Percentiles rank a stretch among this genome's conserved stretches.
Evolutionary conservation across 1,140 invertebrate species (phyloP).

Genomic region (Drosophila bipectinata): DNA sequence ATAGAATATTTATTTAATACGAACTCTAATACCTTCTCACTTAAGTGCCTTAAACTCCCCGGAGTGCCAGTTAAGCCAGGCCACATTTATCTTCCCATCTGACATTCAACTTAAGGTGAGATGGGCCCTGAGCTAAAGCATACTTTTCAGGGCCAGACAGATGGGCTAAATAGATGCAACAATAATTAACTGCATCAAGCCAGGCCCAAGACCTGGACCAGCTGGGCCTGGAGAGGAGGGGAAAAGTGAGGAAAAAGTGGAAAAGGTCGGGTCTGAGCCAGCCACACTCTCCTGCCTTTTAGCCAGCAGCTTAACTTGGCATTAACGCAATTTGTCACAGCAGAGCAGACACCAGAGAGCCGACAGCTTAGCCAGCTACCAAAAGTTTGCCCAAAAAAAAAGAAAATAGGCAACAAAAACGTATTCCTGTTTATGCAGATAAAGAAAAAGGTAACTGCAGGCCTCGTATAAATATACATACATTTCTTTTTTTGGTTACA

Average conservation of each 20-base stretch:
- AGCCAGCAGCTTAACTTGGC: slow-evolving; percentile 64
- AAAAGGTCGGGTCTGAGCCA: slow-evolving; percentile 22
- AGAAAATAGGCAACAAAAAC: neutral
- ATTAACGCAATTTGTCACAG: slow-evolving; percentile 76
- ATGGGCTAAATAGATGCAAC: slow-evolving; percentile 65
- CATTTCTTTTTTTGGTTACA: slow-evolving; percentile 33
- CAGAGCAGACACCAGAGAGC: slow-evolving; percentile 46
- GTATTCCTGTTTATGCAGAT: slow-evolving; percentile 21
- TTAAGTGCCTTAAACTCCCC: neutral
- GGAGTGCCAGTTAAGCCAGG: neutral
- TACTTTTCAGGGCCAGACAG: slow-evolving; percentile 49
- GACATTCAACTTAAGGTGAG: slow-evolving; percentile 14
- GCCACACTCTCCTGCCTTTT: slow-evolving; percentile 4
- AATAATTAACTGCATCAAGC: slow-evolving; percentile 73
- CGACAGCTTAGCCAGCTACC: slow-evolving; percentile 45
- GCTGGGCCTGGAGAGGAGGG: neutral
- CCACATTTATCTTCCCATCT: slow-evolving; percentile 5
- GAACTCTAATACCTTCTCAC: neutral
- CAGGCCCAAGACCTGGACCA: neutral
- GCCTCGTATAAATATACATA: neutral
- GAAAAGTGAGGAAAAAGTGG: slow-evolving; percentile 10
- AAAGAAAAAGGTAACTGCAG: slow-evolving; percentile 11
- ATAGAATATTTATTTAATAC: neutral
- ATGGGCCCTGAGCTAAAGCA: slow-evolving; percentile 12
- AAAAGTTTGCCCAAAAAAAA: slow-evolving; percentile 18